Evolutionary conservation across 2,888 invertebrate genomes (phyloP), one percentile per base, ranked within the genome.

Genomic region (Druceiella hillmani): DNA sequence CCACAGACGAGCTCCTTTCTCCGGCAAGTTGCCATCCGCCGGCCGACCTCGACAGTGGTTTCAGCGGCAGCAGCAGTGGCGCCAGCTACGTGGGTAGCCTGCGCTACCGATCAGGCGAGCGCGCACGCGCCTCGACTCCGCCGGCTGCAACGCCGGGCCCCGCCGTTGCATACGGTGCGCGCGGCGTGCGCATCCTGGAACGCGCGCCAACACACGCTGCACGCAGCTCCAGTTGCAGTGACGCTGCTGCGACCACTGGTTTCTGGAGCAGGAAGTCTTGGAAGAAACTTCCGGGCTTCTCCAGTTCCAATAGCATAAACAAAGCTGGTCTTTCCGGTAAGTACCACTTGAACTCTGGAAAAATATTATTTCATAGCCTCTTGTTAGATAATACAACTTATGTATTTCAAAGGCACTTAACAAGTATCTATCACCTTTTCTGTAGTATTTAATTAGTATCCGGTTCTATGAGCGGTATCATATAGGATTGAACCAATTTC

Each of bases 31-130:
- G 77, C 60, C 74, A 74, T 59, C 70, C 75, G 44, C 76, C 78
- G 45, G 22, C 40, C 27, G 85, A 85, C 61, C 71, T 86, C 56
- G 87, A 87, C 63, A 86, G 86, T 60, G 87, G 87, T 35, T 87
- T 87, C 62, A 86, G 87, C 64, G 86, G 85, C 52, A 85, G 85
- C 63, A 86, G 84, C 56, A 85, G 84, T 62, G 85, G 85, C 50
- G 85, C 85, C 49, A 87, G 86, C 65, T 86, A 85, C 62, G 81
- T 81, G 6, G 83, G 83, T 41, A 82, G 82, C 57, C 64, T 83
- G 48, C 71, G 83, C 40, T 52, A 64, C 38, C 50, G 36, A 33
- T 52, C 52, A 35, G 53, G 58, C 20, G 58, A 58, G 36, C 49
- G 57, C 36, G 55, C 54, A 10, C 70, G 74, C 42, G 74, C 74